Base-by-base conservation (phyloP, 2,888 invertebrate genomes). In the Meloe dianella region DNA sequence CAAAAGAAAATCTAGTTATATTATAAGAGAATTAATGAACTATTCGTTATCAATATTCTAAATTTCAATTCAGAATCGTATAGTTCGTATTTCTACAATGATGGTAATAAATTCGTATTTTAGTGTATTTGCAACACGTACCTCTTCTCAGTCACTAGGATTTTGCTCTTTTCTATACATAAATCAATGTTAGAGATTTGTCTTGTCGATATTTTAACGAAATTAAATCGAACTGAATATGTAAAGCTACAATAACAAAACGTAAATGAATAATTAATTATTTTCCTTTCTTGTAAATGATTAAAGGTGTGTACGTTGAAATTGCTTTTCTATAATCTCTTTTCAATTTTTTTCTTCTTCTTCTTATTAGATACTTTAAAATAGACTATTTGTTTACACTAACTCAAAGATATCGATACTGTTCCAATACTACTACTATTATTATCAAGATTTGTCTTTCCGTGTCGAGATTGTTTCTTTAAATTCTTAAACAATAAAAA, bases 171-270 rank as follows among this genome's bases (percentile, higher is more conserved):
- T 17, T 41, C n/a, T 41, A 1, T 41, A 7, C 17, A 17, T 41
- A 41, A 41, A 41, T 41, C 41, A 41, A 41, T 17, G 41, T 17
- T 17, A n/a, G 41, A n/a, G 41, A 41, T 41, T 41, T 41, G n/a
- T 41, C 17, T 41, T 41, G 41, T 41, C 41, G 41, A 41, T 41
- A 41, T 41, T n/a, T 41, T 41, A 41, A 41, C 17, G 41, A 41
- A 41, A 17, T 41, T 17, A 17, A 17, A 41, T n/a, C 17, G 17
- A 41, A 41, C 8, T 35, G 12, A 35, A 41, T 41, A n/a, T 41
- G n/a, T 17, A 17, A 17, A 41, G 1, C 7, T 17, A 41, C 41
- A 41, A 41, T 6, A 38, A 14, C 6, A 14, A 6, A 3, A 14
- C 12, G 10, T 2, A 17, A 41, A 35, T 35, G 14, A 35, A 35